Base-by-base conservation (phyloP, 2,113 vertebrate species). In the Gavialis gangeticus region DNA sequence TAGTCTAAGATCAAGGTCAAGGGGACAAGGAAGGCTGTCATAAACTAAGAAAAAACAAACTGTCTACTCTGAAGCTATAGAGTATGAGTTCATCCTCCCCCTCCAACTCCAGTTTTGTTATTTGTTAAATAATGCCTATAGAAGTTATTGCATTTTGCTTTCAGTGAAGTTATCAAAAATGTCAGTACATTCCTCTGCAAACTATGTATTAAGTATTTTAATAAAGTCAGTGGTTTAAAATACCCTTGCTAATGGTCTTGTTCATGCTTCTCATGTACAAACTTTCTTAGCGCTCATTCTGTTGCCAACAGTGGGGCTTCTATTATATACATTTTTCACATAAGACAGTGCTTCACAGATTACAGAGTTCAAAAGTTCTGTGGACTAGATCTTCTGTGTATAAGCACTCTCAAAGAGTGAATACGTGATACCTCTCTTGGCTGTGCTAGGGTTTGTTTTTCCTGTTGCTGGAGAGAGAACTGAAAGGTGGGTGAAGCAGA, bases 151-250 rank as follows among this genome's bases (percentile, higher is more conserved):
- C 94, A 90, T 93, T 89, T 97, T 98, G 92, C 88, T 96, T 98
- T 98, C 97, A 80, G 75, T 98, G 96, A 95, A 97, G 95, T 97
- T 97, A 97, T 95, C 96, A 84, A 97, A 97, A 96, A 96, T 96
- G 91, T 96, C 97, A 97, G 96, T 98, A 98, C 97, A 97, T 98
- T 98, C 97, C 97, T 98, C 97, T 95, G 92, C 90, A 94, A 96
- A 95, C 93, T 57, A 59, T 98, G 95, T 97, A 96, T 97, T 95
- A 95, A 91, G 59, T 96, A 97, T 97, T 98, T 97, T 98, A 98
- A 98, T 98, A 98, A 98, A 98, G 95, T 97, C 95, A 95, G 73
- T 97, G 95, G 95, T 97, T 97, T 97, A 96, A 98, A 97, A 91
- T 92, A 79, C 57, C 84, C 92, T 1, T 81, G 18, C 57, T 92